A percentile compares a stretch with the other conserved stretches of the same genome.
Conservation (phyloP, 2,888 invertebrate genomes). For the Parelbella ahira region DNA sequence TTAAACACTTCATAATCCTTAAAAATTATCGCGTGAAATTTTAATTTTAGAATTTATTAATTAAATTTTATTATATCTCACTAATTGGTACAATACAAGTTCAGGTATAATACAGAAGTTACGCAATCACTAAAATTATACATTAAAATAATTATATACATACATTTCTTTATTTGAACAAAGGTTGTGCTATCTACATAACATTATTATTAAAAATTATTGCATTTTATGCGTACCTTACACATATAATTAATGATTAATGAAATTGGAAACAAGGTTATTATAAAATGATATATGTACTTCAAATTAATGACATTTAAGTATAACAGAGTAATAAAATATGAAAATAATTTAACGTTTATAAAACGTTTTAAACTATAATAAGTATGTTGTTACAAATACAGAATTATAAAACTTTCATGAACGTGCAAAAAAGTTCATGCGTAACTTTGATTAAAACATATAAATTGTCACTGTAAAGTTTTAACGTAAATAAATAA, state of each 20-base stretch:
- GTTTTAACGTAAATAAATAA: not conserved
- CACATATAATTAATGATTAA: slow-evolving; percentile 17
- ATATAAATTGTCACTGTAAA: slow-evolving; percentile 12
- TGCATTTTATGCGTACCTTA: slow-evolving; percentile 59
- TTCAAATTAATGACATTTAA: not conserved
- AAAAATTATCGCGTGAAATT: slow-evolving; percentile 15
- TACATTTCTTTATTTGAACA: slow-evolving; percentile 41
- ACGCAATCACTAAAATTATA: slow-evolving; percentile 30
- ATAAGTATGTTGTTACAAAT: too few relatives aligned
- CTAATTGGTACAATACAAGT: slow-evolving; percentile 40
- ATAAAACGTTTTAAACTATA: slow-evolving; percentile 5
- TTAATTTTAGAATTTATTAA: slow-evolving; percentile 12
- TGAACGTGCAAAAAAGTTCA: slow-evolving; percentile 20
- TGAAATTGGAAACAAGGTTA: slow-evolving; percentile 11
- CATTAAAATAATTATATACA: slow-evolving; percentile 50
- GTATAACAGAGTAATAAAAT: slow-evolving; percentile 1
- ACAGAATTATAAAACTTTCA: not conserved
- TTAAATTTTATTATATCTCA: slow-evolving; percentile 38
- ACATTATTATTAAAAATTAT: slow-evolving; percentile 45
- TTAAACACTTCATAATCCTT: slow-evolving; percentile 2
- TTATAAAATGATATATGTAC: slow-evolving; percentile 8
- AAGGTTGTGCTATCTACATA: slow-evolving; percentile 54
- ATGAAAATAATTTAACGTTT: not conserved
- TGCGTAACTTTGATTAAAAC: slow-evolving; percentile 20
- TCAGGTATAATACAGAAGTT: slow-evolving; percentile 29